Evolutionary conservation across 2,888 invertebrate genomes (phyloP), one percentile per base, ranked within the genome.

Genomic region (Celastrina argiolus): DNA sequence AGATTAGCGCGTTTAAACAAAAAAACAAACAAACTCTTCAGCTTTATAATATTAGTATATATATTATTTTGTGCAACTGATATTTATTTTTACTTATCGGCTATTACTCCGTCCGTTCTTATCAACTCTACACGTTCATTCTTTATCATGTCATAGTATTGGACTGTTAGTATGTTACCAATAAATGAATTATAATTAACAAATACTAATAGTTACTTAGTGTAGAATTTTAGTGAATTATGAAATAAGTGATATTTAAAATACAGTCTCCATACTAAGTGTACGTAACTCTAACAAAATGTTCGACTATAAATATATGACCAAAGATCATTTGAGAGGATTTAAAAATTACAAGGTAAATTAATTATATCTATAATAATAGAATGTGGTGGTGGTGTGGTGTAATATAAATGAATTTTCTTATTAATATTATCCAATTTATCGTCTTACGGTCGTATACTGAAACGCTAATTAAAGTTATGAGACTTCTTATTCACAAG

Each of bases 321-420:
- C 93, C 31, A 92, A 93, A 74, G 94, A 96, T 75, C 96, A 98
- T 81, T 92, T 99, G 66, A 92, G 94, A 81, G 98, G 98, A 76
- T 98, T 99, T 84, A 96, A 97, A 84, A 95, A 95, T 79, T 98
- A 98, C 83, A 98, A 98, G 94, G 98, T 89, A 51, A 45, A 45
- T 39, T 18, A 18, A 8, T 45, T 8, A 16, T 18, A 45, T 18
- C 8, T n/a, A n/a, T n/a, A n/a, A n/a, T n/a, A n/a, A n/a, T n/a
- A n/a, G n/a, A n/a, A n/a, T n/a, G n/a, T n/a, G n/a, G n/a, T n/a
- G n/a, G n/a, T n/a, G n/a, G n/a, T n/a, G n/a, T n/a, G n/a, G n/a
- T n/a, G n/a, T n/a, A n/a, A n/a, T n/a, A n/a, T n/a, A n/a, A n/a
- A n/a, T n/a, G n/a, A n/a, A n/a, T n/a, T n/a, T n/a, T n/a, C n/a